These are phyloP conservation scores for Camponotus vicinus DNA, from an alignment of 1,140 invertebrate genomes.

Conservation along the genomic window DNA sequence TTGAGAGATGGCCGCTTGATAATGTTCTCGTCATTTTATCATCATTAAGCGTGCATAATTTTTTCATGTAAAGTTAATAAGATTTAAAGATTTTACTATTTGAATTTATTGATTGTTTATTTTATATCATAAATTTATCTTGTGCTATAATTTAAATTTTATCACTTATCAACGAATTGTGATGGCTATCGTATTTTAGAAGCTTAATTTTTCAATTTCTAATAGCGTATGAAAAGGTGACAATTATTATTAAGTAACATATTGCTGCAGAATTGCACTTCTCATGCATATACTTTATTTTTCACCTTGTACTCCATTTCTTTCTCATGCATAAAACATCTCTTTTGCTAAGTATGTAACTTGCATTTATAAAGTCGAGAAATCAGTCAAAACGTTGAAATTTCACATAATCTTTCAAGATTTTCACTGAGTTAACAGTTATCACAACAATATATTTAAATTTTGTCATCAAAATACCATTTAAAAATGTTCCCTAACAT, in stretches of 20 bases:
- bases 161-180: not conserved
- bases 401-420: not conserved
- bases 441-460: not conserved
- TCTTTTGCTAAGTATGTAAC: not conserved
- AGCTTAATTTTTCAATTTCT: not conserved
- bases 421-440: not conserved
- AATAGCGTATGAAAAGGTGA: not conserved
- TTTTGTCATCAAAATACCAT: not conserved
- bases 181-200: not conserved
- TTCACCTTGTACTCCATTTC: not conserved
- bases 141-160: not conserved
- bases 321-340: not conserved
- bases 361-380: not conserved
- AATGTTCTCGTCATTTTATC: not conserved
- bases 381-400: not conserved
- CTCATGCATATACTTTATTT: not conserved
- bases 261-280: not conserved
- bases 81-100: not conserved
- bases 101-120: not conserved
- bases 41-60: not conserved
- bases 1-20: too few relatives aligned
- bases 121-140: not conserved
- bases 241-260: slow-evolving; percentile 9
- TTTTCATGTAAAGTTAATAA: not conserved
- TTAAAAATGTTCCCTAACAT: not conserved